Base-by-base conservation (phyloP, 2,797 vertebrate species). In the Cygnus olor region DNA sequence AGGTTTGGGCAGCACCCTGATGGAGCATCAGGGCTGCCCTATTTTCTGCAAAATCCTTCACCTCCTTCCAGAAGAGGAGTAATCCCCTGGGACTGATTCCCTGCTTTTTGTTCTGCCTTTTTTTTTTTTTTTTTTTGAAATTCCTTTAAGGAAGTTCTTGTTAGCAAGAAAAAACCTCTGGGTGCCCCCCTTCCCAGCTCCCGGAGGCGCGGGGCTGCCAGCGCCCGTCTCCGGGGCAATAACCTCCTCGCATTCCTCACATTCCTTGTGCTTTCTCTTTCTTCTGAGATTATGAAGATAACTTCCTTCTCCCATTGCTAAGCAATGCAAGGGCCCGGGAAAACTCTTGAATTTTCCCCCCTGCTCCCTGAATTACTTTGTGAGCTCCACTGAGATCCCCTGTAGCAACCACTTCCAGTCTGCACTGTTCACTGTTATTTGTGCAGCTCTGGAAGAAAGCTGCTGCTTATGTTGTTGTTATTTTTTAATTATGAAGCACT, bases 221-320 rank as follows among this genome's bases (percentile, higher is more conserved):
- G 93, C 49, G 30, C 81, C 0, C 10, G 90, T 96, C 88, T 95
- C 94, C 81, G 3, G 42, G 95, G 96, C 93, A 95, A 93, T 97
- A 95, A 96, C 91, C 96, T 95, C 85, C 71, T 71, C 5, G 12
- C 94, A 96, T 97, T 97, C 95, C 84, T 95, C 19, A 9, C 94
- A 97, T 96, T 95, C 95, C 38, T 96, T 12, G 71, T 78, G 88
- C 95, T 94, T 95, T 96, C 91, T 95, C 95, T 96, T 96, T 96
- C 95, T 95, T 94, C 82, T 61, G 93, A 96, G 95, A 96, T 96
- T 96, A 94, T 94, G 91, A 93, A 96, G 95, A 94, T 94, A 94
- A 95, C 93, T 97, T 95, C 95, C 91, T 94, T 93, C 93, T 94
- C 87, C 88, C 82, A 91, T 88, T 89, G 94, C 92, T 88, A 85